phyloP scores from a whole-genome alignment of 2,113 vertebrate genomes.

The Apteryx owenii region DNA sequence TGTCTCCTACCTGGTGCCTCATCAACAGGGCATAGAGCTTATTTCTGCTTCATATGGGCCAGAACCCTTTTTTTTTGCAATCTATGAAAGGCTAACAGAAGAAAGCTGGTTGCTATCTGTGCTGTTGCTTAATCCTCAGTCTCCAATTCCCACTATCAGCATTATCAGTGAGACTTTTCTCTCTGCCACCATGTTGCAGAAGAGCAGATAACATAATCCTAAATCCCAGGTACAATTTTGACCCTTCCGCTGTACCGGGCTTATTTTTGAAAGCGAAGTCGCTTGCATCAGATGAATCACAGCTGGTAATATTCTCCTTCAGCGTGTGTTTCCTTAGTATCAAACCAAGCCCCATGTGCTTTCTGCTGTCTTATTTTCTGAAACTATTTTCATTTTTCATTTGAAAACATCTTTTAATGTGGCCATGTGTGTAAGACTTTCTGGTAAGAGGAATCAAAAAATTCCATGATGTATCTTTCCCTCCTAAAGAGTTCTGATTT shows the following conservation, averaged over 20 bases:
- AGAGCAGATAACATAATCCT: conserved; percentile 71
- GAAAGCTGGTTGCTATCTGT: conserved; percentile 55
- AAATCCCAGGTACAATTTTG: conserved; percentile 66
- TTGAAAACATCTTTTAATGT: conserved; percentile 40
- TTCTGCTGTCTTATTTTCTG: conserved; percentile 56
- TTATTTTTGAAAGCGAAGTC: conserved; percentile 58
- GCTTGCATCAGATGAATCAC: conserved; percentile 58
- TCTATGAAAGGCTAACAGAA: conserved; percentile 41
- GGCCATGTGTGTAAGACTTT: conserved; percentile 16
- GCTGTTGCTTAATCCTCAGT: conserved; percentile 56
- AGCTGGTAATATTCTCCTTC: conserved; percentile 37
- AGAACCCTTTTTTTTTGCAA: background rate
- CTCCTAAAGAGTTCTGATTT: conserved; percentile 63
- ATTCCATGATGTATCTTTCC: conserved; percentile 29
- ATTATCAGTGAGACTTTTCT: conserved; percentile 52
- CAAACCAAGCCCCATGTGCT: conserved; percentile 36
- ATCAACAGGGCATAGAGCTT: background rate
- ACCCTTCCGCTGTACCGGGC: background rate
- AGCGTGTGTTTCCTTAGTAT: conserved; percentile 18
- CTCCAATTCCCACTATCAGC: conserved; percentile 54
- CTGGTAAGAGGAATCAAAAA: conserved; percentile 39
- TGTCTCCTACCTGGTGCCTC: background rate
- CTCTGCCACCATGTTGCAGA: conserved; percentile 67
- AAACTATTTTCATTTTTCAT: conserved; percentile 57
- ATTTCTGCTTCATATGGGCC: background rate